Base-by-base conservation (phyloP, 2,888 invertebrate genomes). In the Cinara cedri region DNA sequence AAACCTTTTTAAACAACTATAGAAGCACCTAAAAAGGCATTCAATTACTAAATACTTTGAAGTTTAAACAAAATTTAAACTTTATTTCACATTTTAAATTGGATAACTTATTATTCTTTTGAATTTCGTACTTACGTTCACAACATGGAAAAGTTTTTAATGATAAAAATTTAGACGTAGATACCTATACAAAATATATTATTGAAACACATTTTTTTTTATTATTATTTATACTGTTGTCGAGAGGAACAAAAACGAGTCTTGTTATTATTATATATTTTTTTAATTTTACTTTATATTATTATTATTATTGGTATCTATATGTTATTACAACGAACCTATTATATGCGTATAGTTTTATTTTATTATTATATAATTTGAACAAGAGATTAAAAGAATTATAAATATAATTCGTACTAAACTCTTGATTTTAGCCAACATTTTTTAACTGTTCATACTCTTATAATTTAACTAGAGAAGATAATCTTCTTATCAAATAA, bases 91-190 rank as follows among this genome's bases (percentile, higher is more conserved):
- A 16, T 63, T 74, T 63, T 74, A 74, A 74, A 74, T 74, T 63
- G 51, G 51, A 74, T 74, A 34, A 74, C 72, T 74, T 74, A 49
- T 62, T 74, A 51, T 63, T 63, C 49, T 74, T 74, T 51, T 42
- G 62, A 51, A 63, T 74, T 74, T 72, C 51, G 4, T 60, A 44
- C 44, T 16, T 54, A 19, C 34, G n/a, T n/a, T 14, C 34, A n/a
- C 19, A 54, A 14, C 19, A 2, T 21, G 55, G 62, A 34, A 74
- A 74, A 74, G 72, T 74, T 74, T 72, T 74, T 62, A 74, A 74
- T 74, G 62, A 51, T 63, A 74, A 34, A 74, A 74, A 74, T 74
- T 21, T 62, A 74, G 62, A 74, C 42, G 19, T 8, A n/a, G n/a
- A n/a, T n/a, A 60, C 34, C 0, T 14, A 63, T 34, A 34, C 6